phyloP scores from a whole-genome alignment of 2,797 vertebrate genomes.

The Spinus olivaceus region DNA sequence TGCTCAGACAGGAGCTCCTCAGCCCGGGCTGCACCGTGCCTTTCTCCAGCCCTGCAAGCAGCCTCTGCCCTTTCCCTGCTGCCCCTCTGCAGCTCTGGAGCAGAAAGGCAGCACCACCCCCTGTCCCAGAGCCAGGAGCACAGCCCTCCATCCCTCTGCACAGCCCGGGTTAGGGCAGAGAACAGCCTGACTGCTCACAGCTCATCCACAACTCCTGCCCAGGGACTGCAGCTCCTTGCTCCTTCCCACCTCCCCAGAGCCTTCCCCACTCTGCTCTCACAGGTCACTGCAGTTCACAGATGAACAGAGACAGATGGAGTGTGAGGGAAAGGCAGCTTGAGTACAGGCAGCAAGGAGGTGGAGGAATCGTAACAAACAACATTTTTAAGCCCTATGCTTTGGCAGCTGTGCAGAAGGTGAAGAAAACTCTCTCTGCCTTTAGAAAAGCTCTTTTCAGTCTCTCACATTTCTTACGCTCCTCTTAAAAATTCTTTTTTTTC shows the following conservation, averaged over 20 bases:
- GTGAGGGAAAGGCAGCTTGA: neutral
- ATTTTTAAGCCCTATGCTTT: slow-evolving; percentile 1
- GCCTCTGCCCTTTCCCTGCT: neutral
- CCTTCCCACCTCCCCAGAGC: neutral
- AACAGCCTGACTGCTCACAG: neutral
- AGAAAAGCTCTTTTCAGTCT: neutral
- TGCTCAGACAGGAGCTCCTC: neutral
- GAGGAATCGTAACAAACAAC: neutral
- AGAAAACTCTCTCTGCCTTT: neutral
- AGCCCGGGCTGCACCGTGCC: neutral
- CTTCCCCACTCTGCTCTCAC: neutral
- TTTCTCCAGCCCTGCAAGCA: neutral
- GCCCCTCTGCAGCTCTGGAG: neutral
- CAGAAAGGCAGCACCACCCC: neutral
- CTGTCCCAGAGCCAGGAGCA: neutral
- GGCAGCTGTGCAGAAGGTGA: slow-evolving; percentile 27
- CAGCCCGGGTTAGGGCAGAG: neutral
- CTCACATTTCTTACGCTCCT: neutral
- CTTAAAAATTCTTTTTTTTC: neutral
- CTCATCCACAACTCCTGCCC: neutral
- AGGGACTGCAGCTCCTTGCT: neutral
- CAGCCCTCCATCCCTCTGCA: neutral
- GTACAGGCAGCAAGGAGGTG: neutral
- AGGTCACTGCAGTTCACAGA: slow-evolving; percentile 32
- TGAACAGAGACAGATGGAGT: slow-evolving; percentile 26